Evolutionary conservation across 1,140 invertebrate species (phyloP).

Genomic region (Drosophila malerkotliana): DNA sequence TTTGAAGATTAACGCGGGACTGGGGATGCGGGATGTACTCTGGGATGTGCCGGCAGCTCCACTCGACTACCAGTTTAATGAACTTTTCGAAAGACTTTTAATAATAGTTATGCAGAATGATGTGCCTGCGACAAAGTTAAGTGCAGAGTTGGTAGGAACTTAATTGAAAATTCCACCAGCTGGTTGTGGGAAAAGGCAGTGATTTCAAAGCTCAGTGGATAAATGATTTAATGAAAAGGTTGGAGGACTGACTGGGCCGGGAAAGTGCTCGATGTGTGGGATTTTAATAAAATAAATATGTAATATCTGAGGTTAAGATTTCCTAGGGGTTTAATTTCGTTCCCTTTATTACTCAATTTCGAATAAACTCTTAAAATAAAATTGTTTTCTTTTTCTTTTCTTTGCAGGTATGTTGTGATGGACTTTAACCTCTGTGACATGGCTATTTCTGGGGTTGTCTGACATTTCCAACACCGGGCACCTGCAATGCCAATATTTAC

Average conservation of each 20-base stretch:
- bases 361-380: constrained; percentile 15
- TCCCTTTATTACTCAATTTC: background rate
- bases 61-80: constrained; percentile 51
- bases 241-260: background rate
- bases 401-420: constrained; percentile 60
- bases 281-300: constrained; percentile 1
- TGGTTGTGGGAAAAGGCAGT: constrained; percentile 16
- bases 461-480: constrained; percentile 28
- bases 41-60: background rate
- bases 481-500: constrained; percentile 73
- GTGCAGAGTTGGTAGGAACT: constrained; percentile 8
- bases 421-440: constrained; percentile 32
- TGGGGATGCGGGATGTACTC: constrained; percentile 32
- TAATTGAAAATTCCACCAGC: constrained; percentile 42
- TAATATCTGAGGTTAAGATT: too few species aligned
- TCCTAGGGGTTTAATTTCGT: background rate
- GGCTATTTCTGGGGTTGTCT: constrained; percentile 17
- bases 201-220: constrained; percentile 21
- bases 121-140: constrained; percentile 25
- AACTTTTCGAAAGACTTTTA: constrained; percentile 54
- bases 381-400: constrained; percentile 16
- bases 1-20: constrained; percentile 62
- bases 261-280: background rate
- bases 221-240: constrained; percentile 38
- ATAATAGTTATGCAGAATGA: constrained; percentile 53